phyloP scores from a whole-genome alignment of 2,113 vertebrate species.

The Pachycephala philippinensis region DNA sequence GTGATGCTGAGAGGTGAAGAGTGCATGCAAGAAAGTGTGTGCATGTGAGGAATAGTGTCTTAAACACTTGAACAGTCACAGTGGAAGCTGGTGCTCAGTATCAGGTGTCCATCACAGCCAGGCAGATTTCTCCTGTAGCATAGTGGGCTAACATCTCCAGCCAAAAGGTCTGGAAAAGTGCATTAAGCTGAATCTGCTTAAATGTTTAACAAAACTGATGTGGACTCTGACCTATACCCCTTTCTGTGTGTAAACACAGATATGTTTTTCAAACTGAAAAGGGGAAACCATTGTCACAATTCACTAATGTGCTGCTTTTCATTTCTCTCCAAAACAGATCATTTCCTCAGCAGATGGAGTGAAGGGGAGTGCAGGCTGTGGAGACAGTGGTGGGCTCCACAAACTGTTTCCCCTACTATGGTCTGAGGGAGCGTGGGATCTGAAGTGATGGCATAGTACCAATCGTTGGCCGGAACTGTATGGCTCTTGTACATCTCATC shows the following conservation, averaged over 20 bases:
- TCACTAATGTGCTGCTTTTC: neutral
- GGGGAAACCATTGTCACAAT: neutral
- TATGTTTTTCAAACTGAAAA: neutral
- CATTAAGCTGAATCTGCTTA: neutral
- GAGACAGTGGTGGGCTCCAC: neutral
- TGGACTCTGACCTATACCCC: neutral
- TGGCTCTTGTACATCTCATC: neutral
- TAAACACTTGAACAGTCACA: neutral
- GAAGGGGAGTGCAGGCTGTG: neutral
- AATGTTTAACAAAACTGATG: neutral
- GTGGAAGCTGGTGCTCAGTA: neutral
- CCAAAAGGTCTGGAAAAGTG: neutral
- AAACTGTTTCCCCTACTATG: neutral
- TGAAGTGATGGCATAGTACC: neutral
- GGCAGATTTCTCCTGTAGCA: accelerated
- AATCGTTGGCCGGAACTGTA: neutral
- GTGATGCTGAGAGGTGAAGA: neutral
- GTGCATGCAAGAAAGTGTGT: neutral
- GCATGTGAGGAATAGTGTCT: neutral
- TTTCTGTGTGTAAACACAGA: neutral
- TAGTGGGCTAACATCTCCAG: neutral
- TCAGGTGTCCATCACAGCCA: neutral
- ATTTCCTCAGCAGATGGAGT: neutral
- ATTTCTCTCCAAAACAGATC: neutral
- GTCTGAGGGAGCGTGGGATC: neutral